Base-by-base conservation (phyloP, 1,140 invertebrate species). In the Calosoma granatense region DNA sequence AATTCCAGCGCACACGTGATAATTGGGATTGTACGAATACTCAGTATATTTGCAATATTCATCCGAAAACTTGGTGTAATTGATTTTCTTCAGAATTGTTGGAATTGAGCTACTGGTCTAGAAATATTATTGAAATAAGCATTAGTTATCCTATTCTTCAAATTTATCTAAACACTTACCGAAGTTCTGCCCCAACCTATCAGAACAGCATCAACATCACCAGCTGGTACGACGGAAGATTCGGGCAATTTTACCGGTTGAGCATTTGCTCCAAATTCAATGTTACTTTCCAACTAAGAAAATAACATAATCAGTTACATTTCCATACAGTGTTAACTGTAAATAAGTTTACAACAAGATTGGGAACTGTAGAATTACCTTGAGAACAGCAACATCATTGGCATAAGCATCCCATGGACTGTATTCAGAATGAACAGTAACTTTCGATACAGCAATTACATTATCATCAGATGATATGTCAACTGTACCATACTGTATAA, bases 1-100 rank as follows among this genome's bases (percentile, higher is more conserved):
- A 26, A 70, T 58, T 1, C 72, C 73, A 2, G 68, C 69, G 55
- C 73, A 75, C n/a, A 75, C 59, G 52, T 73, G 67, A 6, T 60
- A 68, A 0, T 23, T 55, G 1, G 56, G 19, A 54, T 71, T 63
- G n/a, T 64, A 61, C 0, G 23, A 53, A 17, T 64, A 55, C 56
- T 74, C 70, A 0, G 57, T 61, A 0, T 55, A 22, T 26, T 63
- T 63, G 51, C 72, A 75, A 54, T 73, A 69, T 17, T 60, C 61
- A 41, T 71, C 65, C 43, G 64, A 61, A 47, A 71, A 74, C 9
- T 68, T 62, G 22, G 67, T 61, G 22, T 74, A 60, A 15, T 66
- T 56, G 2, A 72, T 73, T 58, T 70, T 69, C 55, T 74, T 70
- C 21, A 74, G 51, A 2, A 63, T 55, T 19, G 59, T 41, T 53